phyloP scores from a whole-genome alignment of 2,888 invertebrate species.

The Aleiodes testaceus region DNA sequence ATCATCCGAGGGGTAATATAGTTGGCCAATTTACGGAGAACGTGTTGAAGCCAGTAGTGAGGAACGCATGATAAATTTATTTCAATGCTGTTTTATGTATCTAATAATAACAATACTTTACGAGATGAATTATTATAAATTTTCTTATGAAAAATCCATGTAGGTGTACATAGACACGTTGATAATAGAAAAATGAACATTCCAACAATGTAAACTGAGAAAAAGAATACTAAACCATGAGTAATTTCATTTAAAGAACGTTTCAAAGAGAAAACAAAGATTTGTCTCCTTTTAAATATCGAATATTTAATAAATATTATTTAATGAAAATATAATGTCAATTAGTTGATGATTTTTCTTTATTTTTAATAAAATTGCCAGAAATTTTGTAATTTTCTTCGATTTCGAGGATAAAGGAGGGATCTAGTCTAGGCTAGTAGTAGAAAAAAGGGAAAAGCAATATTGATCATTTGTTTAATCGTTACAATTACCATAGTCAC shows the following conservation, averaged over 20 bases:
- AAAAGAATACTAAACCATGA: background rate
- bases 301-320: too few species aligned
- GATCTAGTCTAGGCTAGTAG: too few species aligned
- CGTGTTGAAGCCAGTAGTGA: slow-evolving; percentile 65
- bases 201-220: background rate
- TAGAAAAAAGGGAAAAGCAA: too few species aligned
- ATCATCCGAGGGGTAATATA: slow-evolving; percentile 78
- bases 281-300: too few species aligned
- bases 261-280: slow-evolving; percentile 67
- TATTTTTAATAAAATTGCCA: too few species aligned
- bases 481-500: too few species aligned
- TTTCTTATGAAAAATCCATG: background rate
- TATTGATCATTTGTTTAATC: too few species aligned
- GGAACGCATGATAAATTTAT: slow-evolving; percentile 53
- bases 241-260: slow-evolving; percentile 2
- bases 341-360: too few species aligned
- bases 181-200: slow-evolving; percentile 15
- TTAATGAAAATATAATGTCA: too few species aligned
- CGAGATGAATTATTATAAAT: background rate
- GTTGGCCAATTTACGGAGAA: slow-evolving; percentile 74
- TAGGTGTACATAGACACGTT: slow-evolving; percentile 18
- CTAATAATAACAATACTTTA: background rate
- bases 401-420: too few species aligned
- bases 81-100: slow-evolving; percentile 4
- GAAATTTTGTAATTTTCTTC: too few species aligned